These are phyloP conservation scores for Geopemphigus sp. DNA, from an alignment of 1,140 invertebrate genomes.

Conservation along the genomic window DNA sequence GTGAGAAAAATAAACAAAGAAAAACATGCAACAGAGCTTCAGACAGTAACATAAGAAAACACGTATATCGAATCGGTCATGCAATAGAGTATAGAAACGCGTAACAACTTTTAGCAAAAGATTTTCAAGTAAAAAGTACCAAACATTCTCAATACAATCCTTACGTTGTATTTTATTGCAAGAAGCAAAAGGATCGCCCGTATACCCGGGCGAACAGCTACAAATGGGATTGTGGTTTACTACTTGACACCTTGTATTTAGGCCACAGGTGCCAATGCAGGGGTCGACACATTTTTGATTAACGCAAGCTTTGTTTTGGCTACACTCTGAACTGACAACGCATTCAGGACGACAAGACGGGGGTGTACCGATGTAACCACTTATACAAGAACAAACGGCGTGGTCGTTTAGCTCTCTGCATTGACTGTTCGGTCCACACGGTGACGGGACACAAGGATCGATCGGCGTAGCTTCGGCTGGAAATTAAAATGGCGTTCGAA, in stretches of 20 bases:
- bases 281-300: conserved; percentile 57
- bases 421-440: conserved; percentile 59
- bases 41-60: conserved; percentile 57
- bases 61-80: conserved; percentile 60
- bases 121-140: conserved; percentile 66
- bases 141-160: conserved; percentile 51
- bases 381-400: conserved; percentile 59
- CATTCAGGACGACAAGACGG: conserved; percentile 58
- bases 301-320: conserved; percentile 56
- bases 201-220: conserved; percentile 56
- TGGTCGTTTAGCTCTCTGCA: conserved; percentile 57
- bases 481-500: neutral
- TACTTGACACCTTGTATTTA: conserved; percentile 57
- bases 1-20: conserved; percentile 52
- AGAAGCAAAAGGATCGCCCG: conserved; percentile 59
- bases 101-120: conserved; percentile 57
- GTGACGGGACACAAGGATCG: conserved; percentile 55
- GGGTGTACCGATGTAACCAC: conserved; percentile 57
- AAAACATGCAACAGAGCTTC: conserved; percentile 51
- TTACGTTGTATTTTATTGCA: conserved; percentile 57
- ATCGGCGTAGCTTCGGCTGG: conserved; percentile 54
- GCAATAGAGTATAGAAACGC: conserved; percentile 54
- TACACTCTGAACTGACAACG: conserved; percentile 56
- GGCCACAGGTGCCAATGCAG: conserved; percentile 58
- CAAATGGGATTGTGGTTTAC: conserved; percentile 58